phyloP scores from a whole-genome alignment of 2,113 vertebrate genomes.

The Halcyon malimbica region DNA sequence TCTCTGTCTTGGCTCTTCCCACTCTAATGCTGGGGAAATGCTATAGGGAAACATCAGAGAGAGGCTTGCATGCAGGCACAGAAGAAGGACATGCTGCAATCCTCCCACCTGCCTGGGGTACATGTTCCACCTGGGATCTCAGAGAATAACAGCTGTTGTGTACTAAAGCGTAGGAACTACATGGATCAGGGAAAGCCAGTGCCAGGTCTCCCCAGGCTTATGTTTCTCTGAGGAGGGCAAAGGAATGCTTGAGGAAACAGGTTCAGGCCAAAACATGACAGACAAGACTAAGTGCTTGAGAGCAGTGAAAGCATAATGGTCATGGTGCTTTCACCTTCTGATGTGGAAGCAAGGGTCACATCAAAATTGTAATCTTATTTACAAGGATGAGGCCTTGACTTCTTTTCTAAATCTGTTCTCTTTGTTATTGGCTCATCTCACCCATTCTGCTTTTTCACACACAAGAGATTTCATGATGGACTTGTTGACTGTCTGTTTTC shows the following conservation, averaged over 20 bases:
- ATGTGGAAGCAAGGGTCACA: neutral
- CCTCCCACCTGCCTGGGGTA: neutral
- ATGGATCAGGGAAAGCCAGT: neutral
- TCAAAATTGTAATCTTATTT: neutral
- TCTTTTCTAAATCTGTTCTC: neutral
- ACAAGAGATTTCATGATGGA: neutral
- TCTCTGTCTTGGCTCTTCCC: neutral
- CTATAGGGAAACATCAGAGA: neutral
- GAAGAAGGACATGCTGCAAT: neutral
- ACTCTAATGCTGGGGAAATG: neutral
- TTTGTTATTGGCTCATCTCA: neutral
- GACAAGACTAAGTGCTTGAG: neutral
- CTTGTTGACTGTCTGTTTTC: neutral
- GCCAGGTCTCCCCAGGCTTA: neutral
- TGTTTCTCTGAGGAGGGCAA: neutral
- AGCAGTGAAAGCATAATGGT: neutral
- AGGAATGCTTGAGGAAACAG: neutral
- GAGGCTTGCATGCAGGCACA: fast-evolving
- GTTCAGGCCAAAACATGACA: neutral
- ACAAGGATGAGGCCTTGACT: neutral
- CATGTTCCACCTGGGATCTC: neutral
- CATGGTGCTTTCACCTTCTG: neutral
- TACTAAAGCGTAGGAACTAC: neutral
- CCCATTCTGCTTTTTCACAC: neutral
- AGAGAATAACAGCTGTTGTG: neutral